phyloP scores from a whole-genome alignment of 2,113 vertebrate genomes.

The Mesembrinibis cayennensis region DNA sequence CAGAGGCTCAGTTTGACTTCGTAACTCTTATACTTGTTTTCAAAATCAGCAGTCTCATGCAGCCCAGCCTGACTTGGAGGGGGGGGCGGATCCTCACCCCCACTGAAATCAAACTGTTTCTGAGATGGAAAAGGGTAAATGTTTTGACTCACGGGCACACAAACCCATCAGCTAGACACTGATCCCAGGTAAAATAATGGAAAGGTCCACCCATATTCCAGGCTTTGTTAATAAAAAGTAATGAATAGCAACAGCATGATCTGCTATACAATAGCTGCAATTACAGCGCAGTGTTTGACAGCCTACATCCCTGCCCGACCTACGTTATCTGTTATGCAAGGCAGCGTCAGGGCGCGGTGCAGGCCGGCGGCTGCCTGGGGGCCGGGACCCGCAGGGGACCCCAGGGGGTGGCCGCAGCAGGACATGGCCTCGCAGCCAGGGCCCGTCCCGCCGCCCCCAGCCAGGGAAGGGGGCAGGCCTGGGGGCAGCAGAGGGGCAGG shows the following conservation, averaged over 20 bases:
- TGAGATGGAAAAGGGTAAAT: accelerated
- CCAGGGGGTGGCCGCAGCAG: background rate
- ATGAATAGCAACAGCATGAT: background rate
- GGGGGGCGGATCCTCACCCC: background rate
- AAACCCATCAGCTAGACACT: background rate
- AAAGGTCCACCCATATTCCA: background rate
- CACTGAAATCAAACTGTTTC: background rate
- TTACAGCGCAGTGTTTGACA: background rate
- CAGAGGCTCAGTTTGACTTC: background rate
- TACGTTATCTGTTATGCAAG: background rate
- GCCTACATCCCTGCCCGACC: background rate
- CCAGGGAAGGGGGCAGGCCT: background rate
- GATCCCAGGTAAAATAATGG: background rate
- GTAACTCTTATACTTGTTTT: background rate
- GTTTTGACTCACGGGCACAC: background rate
- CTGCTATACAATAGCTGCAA: background rate
- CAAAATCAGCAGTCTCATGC: background rate
- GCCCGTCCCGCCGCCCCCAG: background rate
- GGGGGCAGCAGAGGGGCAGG: background rate
- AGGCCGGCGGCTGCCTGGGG: background rate
- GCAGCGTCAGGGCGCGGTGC: accelerated
- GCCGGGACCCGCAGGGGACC: background rate
- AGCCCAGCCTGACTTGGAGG: background rate
- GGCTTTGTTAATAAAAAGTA: background rate
- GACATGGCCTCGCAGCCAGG: background rate